phyloP scores from a whole-genome alignment of 2,113 vertebrate species.

The Nothobranchius furzeri region DNA sequence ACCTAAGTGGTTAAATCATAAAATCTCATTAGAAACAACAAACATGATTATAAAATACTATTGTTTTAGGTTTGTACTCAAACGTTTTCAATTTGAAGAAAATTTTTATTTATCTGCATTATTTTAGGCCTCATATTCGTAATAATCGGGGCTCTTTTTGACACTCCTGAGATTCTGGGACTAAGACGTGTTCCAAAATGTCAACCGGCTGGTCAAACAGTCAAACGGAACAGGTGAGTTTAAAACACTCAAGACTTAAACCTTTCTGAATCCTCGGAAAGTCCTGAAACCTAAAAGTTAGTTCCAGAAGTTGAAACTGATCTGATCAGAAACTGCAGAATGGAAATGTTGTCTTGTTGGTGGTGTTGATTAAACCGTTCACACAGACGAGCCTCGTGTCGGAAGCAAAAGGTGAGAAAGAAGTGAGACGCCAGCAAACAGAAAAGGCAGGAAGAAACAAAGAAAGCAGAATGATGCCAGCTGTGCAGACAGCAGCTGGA shows the following conservation, averaged over 20 bases:
- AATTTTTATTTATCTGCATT: no score
- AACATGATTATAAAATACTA: no score
- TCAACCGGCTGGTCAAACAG: no score
- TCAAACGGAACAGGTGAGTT: not conserved
- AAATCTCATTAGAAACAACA: no score
- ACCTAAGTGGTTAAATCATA: no score
- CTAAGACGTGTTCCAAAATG: no score
- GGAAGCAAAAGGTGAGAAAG: constrained; percentile 46
- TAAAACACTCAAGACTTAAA: not conserved
- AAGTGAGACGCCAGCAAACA: constrained; percentile 22
- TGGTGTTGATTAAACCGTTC: constrained; percentile 56
- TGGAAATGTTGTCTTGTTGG: constrained; percentile 10
- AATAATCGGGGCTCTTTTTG: no score
- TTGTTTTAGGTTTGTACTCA: no score
- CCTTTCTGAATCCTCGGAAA: not conserved
- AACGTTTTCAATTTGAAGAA: no score
- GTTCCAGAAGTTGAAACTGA: not conserved
- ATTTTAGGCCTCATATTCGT: no score
- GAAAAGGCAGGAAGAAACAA: constrained; percentile 16
- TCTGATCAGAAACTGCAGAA: constrained; percentile 8
- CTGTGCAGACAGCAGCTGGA: constrained; percentile 2
- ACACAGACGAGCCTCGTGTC: constrained; percentile 13
- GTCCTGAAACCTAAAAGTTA: not conserved
- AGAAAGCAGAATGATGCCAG: not conserved
- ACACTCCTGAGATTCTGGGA: no score